Conservation (phyloP, 53 echinoderm and acorn worm species). For the Antedon mediterranea region DNA sequence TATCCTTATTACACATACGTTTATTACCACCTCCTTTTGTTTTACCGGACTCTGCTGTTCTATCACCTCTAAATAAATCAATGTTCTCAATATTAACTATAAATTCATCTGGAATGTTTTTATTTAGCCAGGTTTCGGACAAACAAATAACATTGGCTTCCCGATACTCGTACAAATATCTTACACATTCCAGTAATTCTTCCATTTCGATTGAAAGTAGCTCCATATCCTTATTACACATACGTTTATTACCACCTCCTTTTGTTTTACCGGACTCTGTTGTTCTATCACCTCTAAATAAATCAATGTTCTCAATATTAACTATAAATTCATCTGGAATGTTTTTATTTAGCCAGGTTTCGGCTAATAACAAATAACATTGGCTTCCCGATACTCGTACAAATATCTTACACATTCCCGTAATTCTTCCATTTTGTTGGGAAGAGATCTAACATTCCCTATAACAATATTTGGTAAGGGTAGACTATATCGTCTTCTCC, state of each 20-base stretch:
- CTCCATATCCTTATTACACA: too few species aligned
- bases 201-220: too few species aligned
- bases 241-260: background rate
- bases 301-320: constrained; percentile 18
- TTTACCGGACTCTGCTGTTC: constrained; percentile 31
- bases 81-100: constrained; percentile 22
- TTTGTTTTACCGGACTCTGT: constrained; percentile 27
- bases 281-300: constrained; percentile 31
- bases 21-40: constrained; percentile 7
- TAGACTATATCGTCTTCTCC: too few species aligned
- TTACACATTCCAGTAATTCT: too few species aligned
- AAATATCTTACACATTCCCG: too few species aligned
- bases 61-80: constrained; percentile 25
- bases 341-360: constrained; percentile 39
- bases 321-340: constrained; percentile 16
- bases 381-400: constrained; percentile 16
- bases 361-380: constrained; percentile 31
- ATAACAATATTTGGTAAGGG: too few species aligned
- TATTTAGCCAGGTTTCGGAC: constrained; percentile 45
- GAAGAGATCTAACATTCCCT: too few species aligned
- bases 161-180: constrained; percentile 17
- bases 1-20: too few species aligned
- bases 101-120: constrained; percentile 12
- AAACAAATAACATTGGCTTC: constrained; percentile 28
- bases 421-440: too few species aligned